Conservation (phyloP, 2,888 invertebrate species). For the Tiphia femorata region DNA sequence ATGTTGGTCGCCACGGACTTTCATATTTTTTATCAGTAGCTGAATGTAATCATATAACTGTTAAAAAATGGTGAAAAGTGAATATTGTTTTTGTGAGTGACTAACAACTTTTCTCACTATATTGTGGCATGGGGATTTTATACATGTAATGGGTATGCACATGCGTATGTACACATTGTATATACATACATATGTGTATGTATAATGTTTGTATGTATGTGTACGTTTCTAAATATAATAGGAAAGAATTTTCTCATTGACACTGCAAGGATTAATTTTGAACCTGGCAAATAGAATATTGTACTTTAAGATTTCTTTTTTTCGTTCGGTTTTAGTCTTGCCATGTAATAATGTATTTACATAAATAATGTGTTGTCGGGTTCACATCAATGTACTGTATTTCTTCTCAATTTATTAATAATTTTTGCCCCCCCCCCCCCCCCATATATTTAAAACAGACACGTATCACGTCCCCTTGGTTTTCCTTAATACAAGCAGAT, state of each 20-base stretch:
- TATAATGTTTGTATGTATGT: constrained; percentile 36
- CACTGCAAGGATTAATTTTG: constrained; percentile 6
- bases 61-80: constrained; percentile 8
- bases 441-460: too few species aligned
- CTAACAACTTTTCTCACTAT: constrained; percentile 16
- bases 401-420: too few species aligned
- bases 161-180: constrained; percentile 2
- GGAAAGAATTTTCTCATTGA: constrained; percentile 30
- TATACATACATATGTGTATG: constrained; percentile 20
- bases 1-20: too few species aligned
- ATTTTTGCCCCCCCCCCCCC: too few species aligned
- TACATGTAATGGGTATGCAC: background rate
- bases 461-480: too few species aligned
- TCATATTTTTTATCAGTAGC: constrained; percentile 29
- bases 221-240: constrained; percentile 37
- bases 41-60: constrained; percentile 16
- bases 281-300: constrained; percentile 3
- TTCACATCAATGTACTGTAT: too few species aligned
- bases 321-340: too few species aligned
- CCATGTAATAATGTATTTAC: too few species aligned
- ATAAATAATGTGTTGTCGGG: too few species aligned
- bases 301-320: background rate
- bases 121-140: constrained; percentile 21
- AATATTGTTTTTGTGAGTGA: background rate
- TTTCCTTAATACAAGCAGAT: too few species aligned